Percentiles rank a stretch among this genome's conserved stretches.
These are phyloP conservation scores for Tubulanus polymorphus DNA, from an alignment of 2,888 invertebrate species.

Conservation along the genomic window DNA sequence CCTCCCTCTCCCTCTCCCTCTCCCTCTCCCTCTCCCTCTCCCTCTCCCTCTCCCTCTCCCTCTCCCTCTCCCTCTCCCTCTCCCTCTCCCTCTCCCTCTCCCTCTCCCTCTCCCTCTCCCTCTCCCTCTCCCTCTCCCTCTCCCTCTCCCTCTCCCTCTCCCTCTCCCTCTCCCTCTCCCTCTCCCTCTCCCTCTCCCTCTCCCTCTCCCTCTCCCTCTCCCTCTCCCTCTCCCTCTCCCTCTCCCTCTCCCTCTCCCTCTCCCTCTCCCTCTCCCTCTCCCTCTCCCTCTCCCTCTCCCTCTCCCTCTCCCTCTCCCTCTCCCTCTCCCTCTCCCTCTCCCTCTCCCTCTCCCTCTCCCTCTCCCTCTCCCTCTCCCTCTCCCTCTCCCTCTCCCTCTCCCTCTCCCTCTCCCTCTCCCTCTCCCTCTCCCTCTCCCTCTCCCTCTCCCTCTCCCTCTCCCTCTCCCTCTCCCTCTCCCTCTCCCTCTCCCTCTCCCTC, in stretches of 20 bases:
- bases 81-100: slow-evolving; percentile 4
- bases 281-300: background rate
- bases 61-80: slow-evolving; percentile 3
- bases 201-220: no score
- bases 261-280: background rate
- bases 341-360: slow-evolving; percentile 2
- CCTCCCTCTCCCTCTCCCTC: slow-evolving; percentile 5
- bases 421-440: background rate
- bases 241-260: slow-evolving; percentile 4
- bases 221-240: slow-evolving; percentile 9
- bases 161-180: no score
- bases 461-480: no score
- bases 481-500: no score
- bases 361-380: slow-evolving; percentile 7
- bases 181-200: no score
- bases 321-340: slow-evolving; percentile 7
- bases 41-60: background rate
- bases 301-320: slow-evolving; percentile 8
- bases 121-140: slow-evolving; percentile 1
- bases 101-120: background rate
- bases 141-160: slow-evolving; percentile 8
- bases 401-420: background rate
- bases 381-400: background rate
- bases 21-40: background rate
- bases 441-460: background rate